phyloP scores from a whole-genome alignment of 2,797 vertebrate genomes.

The Chiloscyllium punctatum region DNA sequence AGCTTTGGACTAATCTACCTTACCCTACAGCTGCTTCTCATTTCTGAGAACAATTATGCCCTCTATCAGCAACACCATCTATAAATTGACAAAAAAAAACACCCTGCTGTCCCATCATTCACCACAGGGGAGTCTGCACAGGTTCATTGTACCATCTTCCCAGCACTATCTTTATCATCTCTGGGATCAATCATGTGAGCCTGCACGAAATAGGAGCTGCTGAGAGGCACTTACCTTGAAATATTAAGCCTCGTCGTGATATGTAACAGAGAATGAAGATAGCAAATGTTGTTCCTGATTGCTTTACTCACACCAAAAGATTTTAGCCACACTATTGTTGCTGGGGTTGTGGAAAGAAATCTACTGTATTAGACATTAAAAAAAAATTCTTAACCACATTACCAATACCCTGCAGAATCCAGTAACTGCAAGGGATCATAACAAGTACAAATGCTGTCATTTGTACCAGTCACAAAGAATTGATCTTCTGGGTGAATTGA shows the following conservation, averaged over 20 bases:
- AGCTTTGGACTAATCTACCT: background rate
- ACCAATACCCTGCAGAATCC: background rate
- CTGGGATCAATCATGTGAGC: background rate
- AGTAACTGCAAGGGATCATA: background rate
- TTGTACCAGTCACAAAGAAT: constrained; percentile 1
- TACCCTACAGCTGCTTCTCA: background rate
- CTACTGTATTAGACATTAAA: too few species aligned
- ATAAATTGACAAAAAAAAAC: background rate
- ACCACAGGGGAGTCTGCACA: too few species aligned
- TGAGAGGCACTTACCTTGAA: background rate
- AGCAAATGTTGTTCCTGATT: background rate
- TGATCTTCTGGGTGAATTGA: constrained; percentile 23
- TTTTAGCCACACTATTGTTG: background rate
- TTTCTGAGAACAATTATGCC: background rate
- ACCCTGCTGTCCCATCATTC: background rate
- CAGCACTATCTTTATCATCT: background rate
- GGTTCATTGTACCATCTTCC: background rate
- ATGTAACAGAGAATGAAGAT: background rate
- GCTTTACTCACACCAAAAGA: background rate
- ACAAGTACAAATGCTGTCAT: background rate
- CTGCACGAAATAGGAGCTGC: background rate
- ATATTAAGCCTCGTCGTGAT: background rate
- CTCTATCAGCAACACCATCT: background rate
- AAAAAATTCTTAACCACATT: background rate
- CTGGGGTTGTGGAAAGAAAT: background rate